Conservation (phyloP, 2,113 vertebrate genomes). For the cattle (Bos taurus) region DNA sequence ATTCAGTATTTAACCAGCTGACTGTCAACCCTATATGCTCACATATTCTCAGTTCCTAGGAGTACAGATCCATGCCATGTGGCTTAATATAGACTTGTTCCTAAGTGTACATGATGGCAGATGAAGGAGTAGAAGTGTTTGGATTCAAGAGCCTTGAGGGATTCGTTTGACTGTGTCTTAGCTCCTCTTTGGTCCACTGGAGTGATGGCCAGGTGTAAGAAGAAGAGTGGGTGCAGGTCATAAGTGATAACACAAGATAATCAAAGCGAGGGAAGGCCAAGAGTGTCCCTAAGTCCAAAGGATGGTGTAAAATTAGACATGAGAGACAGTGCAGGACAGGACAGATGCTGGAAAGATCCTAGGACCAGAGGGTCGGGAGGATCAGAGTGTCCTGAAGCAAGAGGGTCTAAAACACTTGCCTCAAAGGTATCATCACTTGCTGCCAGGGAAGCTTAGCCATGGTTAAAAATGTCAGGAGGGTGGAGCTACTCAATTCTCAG, state of each 20-base stretch:
- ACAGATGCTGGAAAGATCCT: background rate
- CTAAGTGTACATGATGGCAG: background rate
- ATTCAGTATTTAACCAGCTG: background rate
- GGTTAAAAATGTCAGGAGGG: background rate
- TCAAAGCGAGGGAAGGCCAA: background rate
- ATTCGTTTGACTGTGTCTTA: background rate
- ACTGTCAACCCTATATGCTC: background rate
- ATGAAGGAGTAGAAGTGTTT: background rate
- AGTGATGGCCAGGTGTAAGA: background rate
- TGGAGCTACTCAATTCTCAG: background rate
- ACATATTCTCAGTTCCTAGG: background rate
- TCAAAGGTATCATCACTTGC: background rate
- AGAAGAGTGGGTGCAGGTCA: background rate
- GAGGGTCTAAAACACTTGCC: background rate
- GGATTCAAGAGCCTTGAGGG: background rate
- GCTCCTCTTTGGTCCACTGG: background rate
- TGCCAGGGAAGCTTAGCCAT: background rate
- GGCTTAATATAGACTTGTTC: background rate
- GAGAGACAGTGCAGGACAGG: background rate
- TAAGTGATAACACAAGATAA: background rate
- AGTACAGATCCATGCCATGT: background rate
- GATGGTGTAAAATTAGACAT: background rate
- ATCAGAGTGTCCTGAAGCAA: background rate
- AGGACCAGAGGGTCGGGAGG: background rate
- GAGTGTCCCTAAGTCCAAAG: background rate